Percentiles rank a stretch among this genome's conserved stretches.
These are phyloP conservation scores for Ploceus nigricollis DNA, from an alignment of 2,113 vertebrate genomes.

Conservation along the genomic window DNA sequence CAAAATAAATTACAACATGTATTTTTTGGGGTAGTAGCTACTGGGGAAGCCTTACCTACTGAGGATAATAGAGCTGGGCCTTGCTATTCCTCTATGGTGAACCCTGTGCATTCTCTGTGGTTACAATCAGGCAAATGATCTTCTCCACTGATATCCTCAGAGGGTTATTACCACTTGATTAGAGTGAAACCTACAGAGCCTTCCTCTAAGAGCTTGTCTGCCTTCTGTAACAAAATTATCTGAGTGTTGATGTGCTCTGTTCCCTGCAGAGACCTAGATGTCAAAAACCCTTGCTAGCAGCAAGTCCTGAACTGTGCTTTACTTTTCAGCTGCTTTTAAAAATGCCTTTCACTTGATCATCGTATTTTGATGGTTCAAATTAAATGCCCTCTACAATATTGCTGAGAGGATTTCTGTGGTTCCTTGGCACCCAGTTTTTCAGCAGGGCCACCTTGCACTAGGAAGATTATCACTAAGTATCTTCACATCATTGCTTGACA, in stretches of 20 bases:
- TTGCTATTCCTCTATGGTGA: neutral
- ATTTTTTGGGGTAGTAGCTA: neutral
- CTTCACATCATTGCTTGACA: accelerated
- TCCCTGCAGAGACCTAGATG: neutral
- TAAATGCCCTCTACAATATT: neutral
- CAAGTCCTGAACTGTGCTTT: neutral
- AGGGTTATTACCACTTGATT: neutral
- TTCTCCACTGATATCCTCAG: neutral
- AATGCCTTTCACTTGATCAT: neutral
- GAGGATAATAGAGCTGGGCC: neutral
- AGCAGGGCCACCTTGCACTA: neutral
- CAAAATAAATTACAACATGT: neutral
- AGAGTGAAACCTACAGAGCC: neutral
- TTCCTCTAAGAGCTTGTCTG: neutral
- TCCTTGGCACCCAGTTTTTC: neutral
- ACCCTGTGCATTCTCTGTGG: neutral
- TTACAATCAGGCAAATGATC: neutral
- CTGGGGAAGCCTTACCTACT: neutral
- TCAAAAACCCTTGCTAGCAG: neutral
- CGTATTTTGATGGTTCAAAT: neutral
- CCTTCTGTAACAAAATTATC: neutral
- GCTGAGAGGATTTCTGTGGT: neutral
- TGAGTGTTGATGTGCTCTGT: neutral
- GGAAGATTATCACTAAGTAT: neutral
- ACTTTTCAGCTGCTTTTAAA: neutral